These are phyloP conservation scores for Ceramica pisi DNA, from an alignment of 2,888 invertebrate species.

Conservation along the genomic window DNA sequence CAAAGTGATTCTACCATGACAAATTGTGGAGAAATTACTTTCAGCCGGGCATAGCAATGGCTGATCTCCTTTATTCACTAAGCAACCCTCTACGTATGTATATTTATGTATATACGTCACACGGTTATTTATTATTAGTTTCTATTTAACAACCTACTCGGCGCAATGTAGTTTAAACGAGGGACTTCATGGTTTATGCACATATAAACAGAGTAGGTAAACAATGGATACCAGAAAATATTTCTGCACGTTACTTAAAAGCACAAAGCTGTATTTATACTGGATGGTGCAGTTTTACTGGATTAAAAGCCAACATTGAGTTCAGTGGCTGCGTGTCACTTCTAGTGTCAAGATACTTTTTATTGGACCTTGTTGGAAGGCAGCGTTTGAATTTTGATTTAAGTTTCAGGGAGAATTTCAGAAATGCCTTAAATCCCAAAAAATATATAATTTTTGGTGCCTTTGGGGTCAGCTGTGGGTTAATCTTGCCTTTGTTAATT, in stretches of 20 bases:
- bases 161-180: slow-evolving; percentile 16
- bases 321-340: slow-evolving; percentile 28
- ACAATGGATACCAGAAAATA: slow-evolving; percentile 10
- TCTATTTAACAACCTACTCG: slow-evolving; percentile 31
- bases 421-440: background rate
- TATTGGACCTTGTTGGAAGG: slow-evolving; percentile 29
- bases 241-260: slow-evolving; percentile 12
- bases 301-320: slow-evolving; percentile 6
- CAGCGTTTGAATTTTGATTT: slow-evolving; percentile 6
- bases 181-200: slow-evolving; percentile 29
- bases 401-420: slow-evolving; percentile 10
- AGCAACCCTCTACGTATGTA: slow-evolving; percentile 13
- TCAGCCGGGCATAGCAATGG: background rate
- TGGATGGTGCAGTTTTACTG: slow-evolving; percentile 12
- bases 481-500: no score
- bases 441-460: no score
- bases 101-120: slow-evolving; percentile 44
- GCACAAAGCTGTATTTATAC: background rate
- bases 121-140: slow-evolving; percentile 55
- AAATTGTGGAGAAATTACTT: background rate
- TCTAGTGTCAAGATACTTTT: slow-evolving; percentile 37
- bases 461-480: no score
- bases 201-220: slow-evolving; percentile 3
- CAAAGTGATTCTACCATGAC: slow-evolving; percentile 4
- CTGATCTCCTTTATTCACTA: background rate